These are phyloP conservation scores for Nymphicus hollandicus DNA, from an alignment of 2,113 vertebrate species.

Conservation along the genomic window DNA sequence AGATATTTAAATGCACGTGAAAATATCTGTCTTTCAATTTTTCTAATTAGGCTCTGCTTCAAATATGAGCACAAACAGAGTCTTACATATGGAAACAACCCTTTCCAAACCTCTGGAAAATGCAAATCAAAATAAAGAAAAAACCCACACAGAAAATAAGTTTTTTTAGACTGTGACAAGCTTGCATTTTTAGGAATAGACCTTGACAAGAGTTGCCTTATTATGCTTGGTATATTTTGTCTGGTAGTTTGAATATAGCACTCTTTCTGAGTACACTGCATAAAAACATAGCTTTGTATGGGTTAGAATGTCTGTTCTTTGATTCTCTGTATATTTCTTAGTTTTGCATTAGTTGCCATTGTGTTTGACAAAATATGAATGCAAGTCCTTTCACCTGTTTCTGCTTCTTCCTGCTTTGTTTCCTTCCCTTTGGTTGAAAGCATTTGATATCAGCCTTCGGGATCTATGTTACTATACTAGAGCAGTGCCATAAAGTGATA, in stretches of 20 bases:
- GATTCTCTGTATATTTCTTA: neutral
- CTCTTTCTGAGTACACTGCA: neutral
- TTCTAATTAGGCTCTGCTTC: neutral
- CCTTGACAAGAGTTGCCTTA: neutral
- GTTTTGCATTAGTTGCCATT: neutral
- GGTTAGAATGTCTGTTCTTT: neutral
- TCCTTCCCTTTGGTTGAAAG: conserved; percentile 28
- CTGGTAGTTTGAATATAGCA: neutral
- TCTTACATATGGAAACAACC: neutral
- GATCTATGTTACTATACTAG: conserved; percentile 43
- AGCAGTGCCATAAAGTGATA: conserved; percentile 29
- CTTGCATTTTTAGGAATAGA: neutral
- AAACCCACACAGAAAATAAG: neutral
- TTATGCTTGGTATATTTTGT: neutral
- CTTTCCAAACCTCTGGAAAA: neutral
- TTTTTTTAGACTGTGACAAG: neutral
- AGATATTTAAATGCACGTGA: neutral
- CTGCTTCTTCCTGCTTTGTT: conserved; percentile 25
- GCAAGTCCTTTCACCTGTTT: neutral
- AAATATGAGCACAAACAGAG: neutral
- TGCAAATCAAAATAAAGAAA: neutral
- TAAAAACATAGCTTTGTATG: neutral
- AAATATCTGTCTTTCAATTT: neutral
- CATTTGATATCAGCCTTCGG: conserved; percentile 44
- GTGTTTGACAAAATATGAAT: neutral